Percentiles rank a stretch among this genome's conserved stretches.
These are phyloP conservation scores for Dermolepida albohirtum DNA, from an alignment of 2,888 invertebrate species.

Conservation along the genomic window DNA sequence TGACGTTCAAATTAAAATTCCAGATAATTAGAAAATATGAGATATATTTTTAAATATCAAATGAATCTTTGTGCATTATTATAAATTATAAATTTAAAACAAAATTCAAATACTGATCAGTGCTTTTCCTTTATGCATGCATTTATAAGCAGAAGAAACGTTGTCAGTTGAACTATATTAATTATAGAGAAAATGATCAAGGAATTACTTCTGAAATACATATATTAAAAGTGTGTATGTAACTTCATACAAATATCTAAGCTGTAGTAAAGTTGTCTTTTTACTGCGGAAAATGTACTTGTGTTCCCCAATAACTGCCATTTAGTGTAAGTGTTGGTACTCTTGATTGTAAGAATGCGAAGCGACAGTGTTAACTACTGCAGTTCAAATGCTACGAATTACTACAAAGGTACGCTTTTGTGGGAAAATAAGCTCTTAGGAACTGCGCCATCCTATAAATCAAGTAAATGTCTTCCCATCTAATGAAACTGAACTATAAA, in stretches of 20 bases:
- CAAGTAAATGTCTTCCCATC: conserved; percentile 36
- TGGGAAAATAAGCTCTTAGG: conserved; percentile 39
- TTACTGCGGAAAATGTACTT: conserved; percentile 20
- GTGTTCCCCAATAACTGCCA: conserved; percentile 41
- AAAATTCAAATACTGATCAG: no score
- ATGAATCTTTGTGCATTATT: no score
- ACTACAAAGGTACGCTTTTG: conserved; percentile 30
- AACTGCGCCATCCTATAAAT: conserved; percentile 29
- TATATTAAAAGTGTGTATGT: neutral
- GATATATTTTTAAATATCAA: no score
- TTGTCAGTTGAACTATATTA: no score
- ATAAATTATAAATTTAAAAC: no score
- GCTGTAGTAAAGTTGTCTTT: neutral
- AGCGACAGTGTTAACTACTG: conserved; percentile 41
- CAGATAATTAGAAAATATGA: no score
- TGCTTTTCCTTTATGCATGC: no score
- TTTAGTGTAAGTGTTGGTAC: conserved; percentile 46
- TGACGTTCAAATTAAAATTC: no score
- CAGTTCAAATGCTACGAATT: conserved; percentile 38
- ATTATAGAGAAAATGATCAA: no score
- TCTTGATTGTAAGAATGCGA: conserved; percentile 43
- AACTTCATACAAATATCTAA: neutral
- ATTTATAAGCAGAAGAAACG: no score
- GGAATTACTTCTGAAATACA: no score
- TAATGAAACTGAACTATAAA: conserved; percentile 39